Base-by-base conservation (phyloP, 2,797 vertebrate species). In the Gobionotothen gibberifrons region DNA sequence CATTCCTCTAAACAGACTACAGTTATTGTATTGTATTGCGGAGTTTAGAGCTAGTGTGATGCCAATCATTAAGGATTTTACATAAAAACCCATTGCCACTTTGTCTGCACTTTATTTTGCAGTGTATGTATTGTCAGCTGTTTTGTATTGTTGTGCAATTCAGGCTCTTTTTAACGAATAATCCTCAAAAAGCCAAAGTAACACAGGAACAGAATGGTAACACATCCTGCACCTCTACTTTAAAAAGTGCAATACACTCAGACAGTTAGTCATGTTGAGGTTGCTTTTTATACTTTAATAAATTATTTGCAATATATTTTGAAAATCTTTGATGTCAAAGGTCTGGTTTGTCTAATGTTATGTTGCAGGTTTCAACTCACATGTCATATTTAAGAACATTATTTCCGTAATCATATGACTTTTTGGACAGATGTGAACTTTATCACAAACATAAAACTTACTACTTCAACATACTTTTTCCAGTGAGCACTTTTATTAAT, bases 171-270 rank as follows among this genome's bases (percentile, higher is more conserved):
- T 71, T 53, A 61, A 70, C 26, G 70, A 86, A 76, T 44, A 26
- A 83, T 86, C 40, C 79, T 84, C 78, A 80, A 79, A 81, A 91
- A 87, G 85, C 92, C 90, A 93, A 93, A 92, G 90, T 78, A 85
- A 81, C 78, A 78, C 79, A 79, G 77, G 62, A 89, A 82, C 63
- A 77, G 63, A 85, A 36, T 64, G 72, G 76, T 70, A 54, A 64
- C 43, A 14, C 59, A 63, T 83, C 78, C 81, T 72, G 62, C 82
- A 85, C 62, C 81, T 88, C 82, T 51, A 52, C 58, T 86, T 86
- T 72, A 89, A 69, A 71, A 84, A 87, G 89, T 92, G 91, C 87
- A 91, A 90, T 87, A 90, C 61, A 76, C 70, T 76, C 72, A 55
- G 79, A 36, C 32, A 52, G 68, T 82, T 62, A 58, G 78, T 82